Evolutionary conservation across 2,113 vertebrate genomes (phyloP).

Genomic region (Euleptes europaea): DNA sequence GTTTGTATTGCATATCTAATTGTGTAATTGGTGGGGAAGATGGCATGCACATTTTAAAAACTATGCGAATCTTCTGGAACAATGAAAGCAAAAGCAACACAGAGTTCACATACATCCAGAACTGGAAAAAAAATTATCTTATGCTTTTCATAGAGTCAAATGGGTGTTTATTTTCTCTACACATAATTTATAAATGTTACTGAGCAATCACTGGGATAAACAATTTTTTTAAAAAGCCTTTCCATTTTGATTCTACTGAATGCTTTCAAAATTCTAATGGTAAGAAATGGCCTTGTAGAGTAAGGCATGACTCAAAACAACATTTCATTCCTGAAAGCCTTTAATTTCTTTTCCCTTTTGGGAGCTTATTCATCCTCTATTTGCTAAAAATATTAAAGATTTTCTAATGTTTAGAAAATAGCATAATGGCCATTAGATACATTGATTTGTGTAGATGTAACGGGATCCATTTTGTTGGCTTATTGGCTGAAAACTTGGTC

Average conservation of each 20-base stretch:
- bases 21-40: background rate
- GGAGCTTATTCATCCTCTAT: background rate
- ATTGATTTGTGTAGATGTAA: background rate
- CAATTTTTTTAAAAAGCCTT: background rate
- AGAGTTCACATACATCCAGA: background rate
- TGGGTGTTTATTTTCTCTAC: background rate
- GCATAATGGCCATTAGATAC: conserved; percentile 8
- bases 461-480: background rate
- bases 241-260: background rate
- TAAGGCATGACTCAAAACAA: background rate
- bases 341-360: background rate
- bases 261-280: background rate
- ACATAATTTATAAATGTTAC: background rate
- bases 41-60: background rate
- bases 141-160: background rate
- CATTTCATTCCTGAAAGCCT: background rate
- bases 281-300: background rate
- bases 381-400: background rate
- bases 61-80: background rate
- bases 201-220: background rate
- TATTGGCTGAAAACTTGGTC: background rate
- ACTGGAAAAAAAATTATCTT: background rate
- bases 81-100: background rate
- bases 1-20: background rate
- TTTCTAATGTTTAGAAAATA: conserved; percentile 3